phyloP scores from a whole-genome alignment of 2,113 vertebrate species.

The Balaenoptera acutorostrata region DNA sequence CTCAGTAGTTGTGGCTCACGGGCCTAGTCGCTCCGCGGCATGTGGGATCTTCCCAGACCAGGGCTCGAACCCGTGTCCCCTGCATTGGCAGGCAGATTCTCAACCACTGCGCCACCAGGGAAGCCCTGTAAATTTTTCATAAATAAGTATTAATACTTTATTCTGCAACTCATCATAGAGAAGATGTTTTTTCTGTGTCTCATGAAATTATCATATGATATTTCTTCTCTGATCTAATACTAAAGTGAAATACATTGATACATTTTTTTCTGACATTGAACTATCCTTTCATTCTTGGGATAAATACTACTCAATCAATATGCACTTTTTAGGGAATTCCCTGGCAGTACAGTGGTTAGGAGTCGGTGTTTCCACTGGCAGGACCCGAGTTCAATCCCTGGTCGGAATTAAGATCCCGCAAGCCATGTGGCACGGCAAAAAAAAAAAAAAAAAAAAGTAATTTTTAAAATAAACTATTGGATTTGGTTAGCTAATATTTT shows the following conservation, averaged over 20 bases:
- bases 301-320: background rate
- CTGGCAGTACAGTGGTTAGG: background rate
- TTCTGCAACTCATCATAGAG: background rate
- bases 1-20: too few species aligned
- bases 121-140: background rate
- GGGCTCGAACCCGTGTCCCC: too few species aligned
- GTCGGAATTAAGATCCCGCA: background rate
- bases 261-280: background rate
- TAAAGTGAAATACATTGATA: background rate
- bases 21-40: too few species aligned
- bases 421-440: background rate
- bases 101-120: too few species aligned
- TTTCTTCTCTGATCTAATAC: background rate
- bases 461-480: background rate
- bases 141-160: background rate
- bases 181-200: background rate
- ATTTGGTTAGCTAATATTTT: constrained; percentile 1
- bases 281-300: background rate
- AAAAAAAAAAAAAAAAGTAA: background rate
- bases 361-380: background rate
- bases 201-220: background rate
- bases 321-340: background rate
- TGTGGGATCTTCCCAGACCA: too few species aligned
- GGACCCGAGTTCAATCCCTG: background rate
- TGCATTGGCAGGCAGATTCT: too few species aligned